Evolutionary conservation across 64 coral and sea anemone genomes (phyloP).

Genomic region (Montipora capricornis): DNA sequence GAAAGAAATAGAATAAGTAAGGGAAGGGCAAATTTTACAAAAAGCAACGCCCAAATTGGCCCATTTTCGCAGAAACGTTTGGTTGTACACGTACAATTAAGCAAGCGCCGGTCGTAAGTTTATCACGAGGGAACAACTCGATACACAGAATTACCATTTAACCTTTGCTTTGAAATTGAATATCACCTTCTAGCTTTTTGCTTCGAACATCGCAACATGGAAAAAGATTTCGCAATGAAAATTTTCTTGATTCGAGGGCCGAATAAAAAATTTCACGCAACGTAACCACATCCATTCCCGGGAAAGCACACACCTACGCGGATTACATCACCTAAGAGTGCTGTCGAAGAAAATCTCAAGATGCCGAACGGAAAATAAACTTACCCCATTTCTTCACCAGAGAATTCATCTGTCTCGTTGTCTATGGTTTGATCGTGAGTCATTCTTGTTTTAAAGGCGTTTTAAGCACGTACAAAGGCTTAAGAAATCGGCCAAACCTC

Average conservation of each 20-base stretch:
- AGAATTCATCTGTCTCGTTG: slow-evolving; percentile 42
- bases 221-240: too few relatives aligned
- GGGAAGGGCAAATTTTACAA: background rate
- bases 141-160: background rate
- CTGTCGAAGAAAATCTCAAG: background rate
- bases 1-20: background rate
- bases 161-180: background rate
- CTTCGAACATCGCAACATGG: too few relatives aligned
- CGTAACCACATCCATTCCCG: background rate
- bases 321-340: background rate
- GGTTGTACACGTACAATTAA: slow-evolving; percentile 9
- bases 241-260: too few relatives aligned
- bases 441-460: slow-evolving; percentile 11
- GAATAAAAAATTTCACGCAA: background rate
- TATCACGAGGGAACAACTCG: background rate
- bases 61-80: background rate
- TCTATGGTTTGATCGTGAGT: slow-evolving; percentile 38
- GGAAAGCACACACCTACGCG: slow-evolving; percentile 2
- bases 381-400: slow-evolving; percentile 15
- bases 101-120: background rate
- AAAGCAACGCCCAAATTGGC: background rate
- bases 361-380: background rate
- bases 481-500: background rate
- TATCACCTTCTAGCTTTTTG: background rate
- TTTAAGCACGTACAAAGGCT: background rate